Evolutionary conservation across 2,113 vertebrate genomes (phyloP).

Genomic region (Procapra przewalskii): DNA sequence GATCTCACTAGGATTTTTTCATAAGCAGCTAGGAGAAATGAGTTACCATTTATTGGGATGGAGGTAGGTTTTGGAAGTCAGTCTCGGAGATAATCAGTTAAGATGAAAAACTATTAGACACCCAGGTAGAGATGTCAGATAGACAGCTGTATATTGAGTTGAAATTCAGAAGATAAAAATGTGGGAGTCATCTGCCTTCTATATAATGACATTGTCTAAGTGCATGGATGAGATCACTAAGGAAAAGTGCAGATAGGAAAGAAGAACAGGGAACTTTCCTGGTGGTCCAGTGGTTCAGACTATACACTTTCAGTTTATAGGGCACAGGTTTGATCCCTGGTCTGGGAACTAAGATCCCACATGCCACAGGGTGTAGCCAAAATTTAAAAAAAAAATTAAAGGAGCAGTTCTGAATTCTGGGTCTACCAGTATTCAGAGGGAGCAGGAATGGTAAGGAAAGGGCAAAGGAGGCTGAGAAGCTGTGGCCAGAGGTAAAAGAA

Average conservation of each 20-base stretch:
- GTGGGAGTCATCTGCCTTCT: not conserved
- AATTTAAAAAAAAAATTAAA: not conserved
- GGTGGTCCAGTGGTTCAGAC: not conserved
- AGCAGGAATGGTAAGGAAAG: not conserved
- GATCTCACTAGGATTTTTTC: not conserved
- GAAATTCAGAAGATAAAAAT: constrained; percentile 2
- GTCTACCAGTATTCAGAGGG: not conserved
- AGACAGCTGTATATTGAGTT: not conserved
- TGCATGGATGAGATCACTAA: not conserved
- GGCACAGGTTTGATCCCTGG: not conserved
- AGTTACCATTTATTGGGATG: not conserved
- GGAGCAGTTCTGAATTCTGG: not conserved
- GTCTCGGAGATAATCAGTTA: not conserved
- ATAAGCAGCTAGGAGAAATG: not conserved
- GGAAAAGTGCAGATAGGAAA: not conserved
- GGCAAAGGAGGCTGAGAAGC: not conserved
- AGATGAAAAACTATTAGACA: not conserved
- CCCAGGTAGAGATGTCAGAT: not conserved
- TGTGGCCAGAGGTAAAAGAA: not conserved
- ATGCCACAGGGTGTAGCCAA: not conserved
- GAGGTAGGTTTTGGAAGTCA: not conserved
- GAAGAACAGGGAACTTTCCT: not conserved
- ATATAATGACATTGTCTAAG: not conserved
- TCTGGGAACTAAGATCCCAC: not conserved
- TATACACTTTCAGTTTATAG: not conserved